Evolutionary conservation across 2,113 vertebrate species (phyloP), one percentile per base, ranked within the genome.

Genomic region (Lanius collurio): DNA sequence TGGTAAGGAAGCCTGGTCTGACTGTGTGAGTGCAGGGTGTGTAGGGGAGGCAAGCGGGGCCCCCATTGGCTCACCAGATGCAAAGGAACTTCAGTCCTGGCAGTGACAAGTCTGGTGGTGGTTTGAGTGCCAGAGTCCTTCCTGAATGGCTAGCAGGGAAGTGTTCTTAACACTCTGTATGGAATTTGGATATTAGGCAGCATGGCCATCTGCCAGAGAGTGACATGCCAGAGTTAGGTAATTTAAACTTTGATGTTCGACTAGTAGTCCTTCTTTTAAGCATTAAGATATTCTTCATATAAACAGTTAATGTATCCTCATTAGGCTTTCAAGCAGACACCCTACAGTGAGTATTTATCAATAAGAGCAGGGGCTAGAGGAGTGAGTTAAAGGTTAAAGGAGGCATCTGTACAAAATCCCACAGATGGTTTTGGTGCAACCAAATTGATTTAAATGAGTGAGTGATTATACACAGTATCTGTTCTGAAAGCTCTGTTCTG

Each of bases 21-120:
- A 8, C 7, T 41, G 3, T 17, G 15, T 16, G 30, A 21, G 11
- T 60, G 20, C 0, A 0, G n/a, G 12, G 2, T 39, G 46, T 67
- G 33, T 46, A 21, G 39, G 39, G 15, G 10, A 31, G 21, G 19
- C 9, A 31, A 19, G 17, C 0, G 0, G 14, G 70, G 10, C 62
- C 15, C 17, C 11, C 21, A 6, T 31, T 0, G 2, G 20, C 28
- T 68, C 30, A 41, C 20, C 41, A n/a, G 24, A 24, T 55, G 30
- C 16, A 28, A 14, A 53, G 13, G 7, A 16, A 3, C 53, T n/a
- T 39, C 30, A 8, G 20, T 75, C 62, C 39, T 46, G 13, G 5
- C n/a, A 75, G 39, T n/a, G 41, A 5, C n/a, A 47, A 60, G 9
- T 46, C 23, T 37, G 18, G 13, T 23, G 13, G 4, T 52, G n/a